Conservation (phyloP, 2,888 invertebrate genomes). For the Glyphotaelius pellucidus region DNA sequence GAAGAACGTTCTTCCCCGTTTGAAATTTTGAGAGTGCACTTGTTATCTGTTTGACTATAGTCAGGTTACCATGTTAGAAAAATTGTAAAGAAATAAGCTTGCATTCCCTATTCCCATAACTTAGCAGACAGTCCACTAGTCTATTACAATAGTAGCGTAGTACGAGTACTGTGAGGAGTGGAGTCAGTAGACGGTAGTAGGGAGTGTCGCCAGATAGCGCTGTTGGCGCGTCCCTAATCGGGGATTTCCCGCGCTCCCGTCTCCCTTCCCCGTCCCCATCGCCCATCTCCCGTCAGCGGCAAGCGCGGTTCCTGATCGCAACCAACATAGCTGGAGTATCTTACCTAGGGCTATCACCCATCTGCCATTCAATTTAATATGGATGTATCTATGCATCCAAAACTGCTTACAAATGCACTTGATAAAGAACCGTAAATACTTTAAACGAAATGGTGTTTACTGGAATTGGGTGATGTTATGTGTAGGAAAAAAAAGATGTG, state of each 20-base stretch:
- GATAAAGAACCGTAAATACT: no score
- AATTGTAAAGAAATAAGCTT: neutral
- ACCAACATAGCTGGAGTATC: neutral
- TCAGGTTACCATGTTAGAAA: neutral
- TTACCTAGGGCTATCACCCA: neutral
- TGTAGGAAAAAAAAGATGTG: no score
- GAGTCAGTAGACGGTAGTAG: neutral
- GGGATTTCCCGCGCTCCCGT: slow-evolving; percentile 59
- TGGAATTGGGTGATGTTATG: no score
- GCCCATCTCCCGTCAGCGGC: slow-evolving; percentile 55
- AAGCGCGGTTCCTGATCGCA: slow-evolving; percentile 52
- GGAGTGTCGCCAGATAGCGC: neutral
- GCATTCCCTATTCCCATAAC: neutral
- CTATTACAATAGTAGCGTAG: neutral
- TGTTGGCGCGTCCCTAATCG: slow-evolving; percentile 58
- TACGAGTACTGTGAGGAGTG: neutral
- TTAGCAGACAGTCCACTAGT: neutral
- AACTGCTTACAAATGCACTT: no score
- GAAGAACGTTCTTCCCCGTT: no score
- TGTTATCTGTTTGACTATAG: no score
- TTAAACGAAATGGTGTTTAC: no score
- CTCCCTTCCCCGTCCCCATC: slow-evolving; percentile 48
- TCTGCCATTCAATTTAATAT: no score
- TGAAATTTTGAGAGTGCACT: no score
- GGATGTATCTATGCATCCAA: no score